phyloP scores from a whole-genome alignment of 2,113 vertebrate species.

The Pleuronectes platessa region DNA sequence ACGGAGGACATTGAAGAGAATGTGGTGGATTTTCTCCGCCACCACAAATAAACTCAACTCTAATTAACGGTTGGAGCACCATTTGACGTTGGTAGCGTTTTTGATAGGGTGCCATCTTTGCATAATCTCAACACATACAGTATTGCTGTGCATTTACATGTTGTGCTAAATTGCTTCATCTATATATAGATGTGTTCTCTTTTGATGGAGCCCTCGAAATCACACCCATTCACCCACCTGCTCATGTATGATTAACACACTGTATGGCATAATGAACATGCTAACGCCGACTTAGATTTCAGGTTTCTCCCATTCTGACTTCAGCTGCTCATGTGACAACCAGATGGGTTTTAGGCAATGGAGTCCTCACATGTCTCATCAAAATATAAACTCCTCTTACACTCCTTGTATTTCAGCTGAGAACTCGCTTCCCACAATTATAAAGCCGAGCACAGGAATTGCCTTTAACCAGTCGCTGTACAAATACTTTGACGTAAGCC shows the following conservation, averaged over 20 bases:
- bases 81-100: neutral
- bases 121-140: neutral
- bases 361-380: conserved; percentile 57
- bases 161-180: neutral
- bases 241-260: conserved; percentile 5
- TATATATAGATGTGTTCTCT: conserved; percentile 4
- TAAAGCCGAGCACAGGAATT: conserved; percentile 49
- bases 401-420: conserved; percentile 49
- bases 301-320: conserved; percentile 21
- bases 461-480: conserved; percentile 59
- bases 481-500: conserved; percentile 60
- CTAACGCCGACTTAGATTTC: conserved; percentile 3
- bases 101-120: neutral
- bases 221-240: conserved; percentile 4
- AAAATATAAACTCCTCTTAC: conserved; percentile 61
- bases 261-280: neutral
- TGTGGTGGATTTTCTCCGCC: neutral
- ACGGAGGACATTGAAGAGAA: neutral
- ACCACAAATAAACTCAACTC: neutral
- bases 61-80: neutral
- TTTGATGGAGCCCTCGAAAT: conserved; percentile 15
- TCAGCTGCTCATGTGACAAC: conserved; percentile 30
- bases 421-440: conserved; percentile 49
- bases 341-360: conserved; percentile 35
- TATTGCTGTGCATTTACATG: neutral